Evolutionary conservation across 2,888 invertebrate genomes (phyloP), one percentile per base, ranked within the genome.

Genomic region (Sarcophaga rosellei): DNA sequence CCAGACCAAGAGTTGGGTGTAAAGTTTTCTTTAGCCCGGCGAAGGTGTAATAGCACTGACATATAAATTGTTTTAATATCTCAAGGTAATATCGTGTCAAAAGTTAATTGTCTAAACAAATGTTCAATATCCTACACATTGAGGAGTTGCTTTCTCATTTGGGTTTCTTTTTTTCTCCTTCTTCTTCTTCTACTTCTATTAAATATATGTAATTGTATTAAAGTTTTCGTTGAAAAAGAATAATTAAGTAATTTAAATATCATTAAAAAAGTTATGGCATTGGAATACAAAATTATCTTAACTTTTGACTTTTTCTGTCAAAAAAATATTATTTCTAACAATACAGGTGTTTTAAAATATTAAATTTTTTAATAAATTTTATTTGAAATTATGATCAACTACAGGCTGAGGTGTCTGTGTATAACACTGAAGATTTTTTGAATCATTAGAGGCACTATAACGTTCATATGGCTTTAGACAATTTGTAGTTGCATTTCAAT

Each of bases 51-150:
- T 81, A 10, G 23, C 21, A 69, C 35, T 44, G 70, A 81, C 53
- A 15, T 75, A 74, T 68, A 23, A 73, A 62, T 53, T 53, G 57
- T 80, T 89, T 88, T 77, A 45, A 72, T 84, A 86, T 81, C 78
- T 84, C 78, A 91, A 91, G 90, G 90, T 90, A 91, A 86, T 87
- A 88, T 85, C 86, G 85, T 88, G 89, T 88, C 87, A 88, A 88
- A 88, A 86, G 85, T 86, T 89, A 88, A 89, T 88, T 86, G 89
- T 86, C 85, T 21, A 70, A 86, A 86, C 89, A 89, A 87, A 88
- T 89, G 89, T 84, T 79, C 44, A 68, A 45, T 81, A 69, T 74
- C 68, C 11, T 23, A 61, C 20, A 45, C 21, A 47, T 35, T 35
- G 35, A 35, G 35, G 10, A 35, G 35, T 35, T 35, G 8, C 8